A percentile compares a stretch with the other conserved stretches of the same genome.
phyloP scores from a whole-genome alignment of 2,888 invertebrate genomes.

The Steinernema scapterisci region DNA sequence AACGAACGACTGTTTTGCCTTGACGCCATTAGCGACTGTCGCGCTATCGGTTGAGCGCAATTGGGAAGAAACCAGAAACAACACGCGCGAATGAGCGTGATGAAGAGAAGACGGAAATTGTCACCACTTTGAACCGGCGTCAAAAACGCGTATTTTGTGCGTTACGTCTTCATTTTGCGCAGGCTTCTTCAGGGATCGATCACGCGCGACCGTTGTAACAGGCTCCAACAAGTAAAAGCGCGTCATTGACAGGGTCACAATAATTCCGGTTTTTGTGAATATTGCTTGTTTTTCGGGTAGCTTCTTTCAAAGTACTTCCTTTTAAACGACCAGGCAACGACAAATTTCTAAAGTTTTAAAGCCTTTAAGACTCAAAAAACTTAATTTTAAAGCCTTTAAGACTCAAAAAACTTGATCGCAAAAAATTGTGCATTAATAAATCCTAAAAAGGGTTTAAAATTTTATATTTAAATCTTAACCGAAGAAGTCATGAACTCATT shows the following conservation, averaged over 20 bases:
- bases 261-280: conserved; percentile 2
- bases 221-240: not conserved
- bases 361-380: too few relatives aligned
- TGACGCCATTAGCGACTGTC: conserved; percentile 25
- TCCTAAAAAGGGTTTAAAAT: too few relatives aligned
- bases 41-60: not conserved
- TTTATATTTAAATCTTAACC: too few relatives aligned
- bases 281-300: not conserved
- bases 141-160: not conserved
- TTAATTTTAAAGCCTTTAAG: too few relatives aligned
- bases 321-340: not conserved
- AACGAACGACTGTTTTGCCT: conserved; percentile 19
- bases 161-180: not conserved
- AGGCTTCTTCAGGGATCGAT: not conserved
- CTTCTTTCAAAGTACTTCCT: not conserved
- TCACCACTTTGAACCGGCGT: not conserved
- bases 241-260: conserved; percentile 10
- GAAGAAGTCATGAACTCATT: too few relatives aligned
- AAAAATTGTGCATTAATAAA: too few relatives aligned
- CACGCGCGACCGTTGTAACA: conserved; percentile 22
- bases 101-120: not conserved
- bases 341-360: too few relatives aligned
- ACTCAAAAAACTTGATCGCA: too few relatives aligned
- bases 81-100: not conserved
- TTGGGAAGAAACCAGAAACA: conserved; percentile 8